Percentiles rank a stretch among this genome's conserved stretches.
Evolutionary conservation across 2,797 vertebrate genomes (phyloP).

Genomic region (Myiothlypis coronata): DNA sequence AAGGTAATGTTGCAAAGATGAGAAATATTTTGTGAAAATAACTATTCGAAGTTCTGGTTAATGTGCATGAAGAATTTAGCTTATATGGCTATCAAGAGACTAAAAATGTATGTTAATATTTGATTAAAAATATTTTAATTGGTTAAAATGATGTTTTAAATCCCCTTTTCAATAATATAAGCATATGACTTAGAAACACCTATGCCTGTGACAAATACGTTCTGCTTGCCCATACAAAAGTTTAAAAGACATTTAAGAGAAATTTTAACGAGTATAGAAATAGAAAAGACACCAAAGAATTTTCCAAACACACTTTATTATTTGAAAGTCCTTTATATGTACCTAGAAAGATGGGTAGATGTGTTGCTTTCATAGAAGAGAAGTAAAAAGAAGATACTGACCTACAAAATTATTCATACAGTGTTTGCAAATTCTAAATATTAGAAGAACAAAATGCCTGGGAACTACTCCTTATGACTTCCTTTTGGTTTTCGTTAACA

Average conservation of each 20-base stretch:
- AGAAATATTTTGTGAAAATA: not conserved
- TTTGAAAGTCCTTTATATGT: not conserved
- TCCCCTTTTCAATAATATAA: not conserved
- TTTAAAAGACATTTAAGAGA: not conserved
- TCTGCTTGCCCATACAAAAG: not conserved
- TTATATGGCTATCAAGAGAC: not conserved
- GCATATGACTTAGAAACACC: not conserved
- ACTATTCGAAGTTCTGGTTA: not conserved
- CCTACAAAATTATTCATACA: not conserved
- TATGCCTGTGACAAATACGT: not conserved
- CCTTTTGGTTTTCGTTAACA: not conserved
- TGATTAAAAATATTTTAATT: not conserved
- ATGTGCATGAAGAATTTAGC: not conserved
- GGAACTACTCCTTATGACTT: not conserved
- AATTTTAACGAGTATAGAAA: not conserved
- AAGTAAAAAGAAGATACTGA: not conserved
- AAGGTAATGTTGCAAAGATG: not conserved
- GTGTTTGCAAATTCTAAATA: not conserved
- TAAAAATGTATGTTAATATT: not conserved
- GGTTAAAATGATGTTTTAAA: not conserved
- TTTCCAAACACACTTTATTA: not conserved
- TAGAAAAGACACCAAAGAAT: not conserved
- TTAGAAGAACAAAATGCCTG: not conserved
- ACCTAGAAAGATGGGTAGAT: not conserved
- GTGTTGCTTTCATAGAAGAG: not conserved